These are phyloP conservation scores for Bergia puertoricense DNA, from an alignment of 92 coral and sea anemone genomes.

Conservation along the genomic window DNA sequence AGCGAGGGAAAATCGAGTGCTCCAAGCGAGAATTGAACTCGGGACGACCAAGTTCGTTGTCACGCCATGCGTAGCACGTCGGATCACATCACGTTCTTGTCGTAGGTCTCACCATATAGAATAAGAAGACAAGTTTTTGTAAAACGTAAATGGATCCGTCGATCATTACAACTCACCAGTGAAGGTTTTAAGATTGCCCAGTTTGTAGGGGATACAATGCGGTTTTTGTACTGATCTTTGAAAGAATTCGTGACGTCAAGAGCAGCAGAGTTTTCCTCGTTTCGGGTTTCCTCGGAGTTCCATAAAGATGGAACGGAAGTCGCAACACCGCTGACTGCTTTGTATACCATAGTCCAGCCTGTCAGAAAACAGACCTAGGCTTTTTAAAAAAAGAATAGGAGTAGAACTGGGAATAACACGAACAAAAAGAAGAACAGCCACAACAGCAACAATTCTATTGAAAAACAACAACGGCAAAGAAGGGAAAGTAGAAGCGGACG, in stretches of 20 bases:
- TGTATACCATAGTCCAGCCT: constrained; percentile 29
- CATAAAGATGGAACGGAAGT: not conserved
- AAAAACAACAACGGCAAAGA: too few species aligned
- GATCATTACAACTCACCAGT: not conserved
- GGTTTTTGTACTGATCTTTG: constrained; percentile 29
- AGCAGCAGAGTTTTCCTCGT: not conserved
- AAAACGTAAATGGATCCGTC: not conserved
- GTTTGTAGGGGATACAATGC: not conserved
- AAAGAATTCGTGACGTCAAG: constrained; percentile 5
- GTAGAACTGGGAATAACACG: not conserved
- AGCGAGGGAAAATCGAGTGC: too few species aligned
- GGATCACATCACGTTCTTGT: too few species aligned
- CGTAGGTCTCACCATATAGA: not conserved
- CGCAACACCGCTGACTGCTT: not conserved
- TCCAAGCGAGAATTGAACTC: too few species aligned
- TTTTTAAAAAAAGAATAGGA: not conserved
- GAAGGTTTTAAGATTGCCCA: not conserved
- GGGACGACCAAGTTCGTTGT: too few species aligned
- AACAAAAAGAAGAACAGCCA: too few species aligned
- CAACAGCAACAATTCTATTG: too few species aligned
- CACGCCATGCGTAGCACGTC: too few species aligned
- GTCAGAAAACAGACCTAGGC: not conserved
- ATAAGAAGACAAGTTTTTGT: not conserved
- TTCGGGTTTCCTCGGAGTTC: not conserved
- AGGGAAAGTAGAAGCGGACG: too few species aligned